These are phyloP conservation scores for Cephus pygmeus DNA, from an alignment of 2,888 invertebrate species.

Conservation along the genomic window DNA sequence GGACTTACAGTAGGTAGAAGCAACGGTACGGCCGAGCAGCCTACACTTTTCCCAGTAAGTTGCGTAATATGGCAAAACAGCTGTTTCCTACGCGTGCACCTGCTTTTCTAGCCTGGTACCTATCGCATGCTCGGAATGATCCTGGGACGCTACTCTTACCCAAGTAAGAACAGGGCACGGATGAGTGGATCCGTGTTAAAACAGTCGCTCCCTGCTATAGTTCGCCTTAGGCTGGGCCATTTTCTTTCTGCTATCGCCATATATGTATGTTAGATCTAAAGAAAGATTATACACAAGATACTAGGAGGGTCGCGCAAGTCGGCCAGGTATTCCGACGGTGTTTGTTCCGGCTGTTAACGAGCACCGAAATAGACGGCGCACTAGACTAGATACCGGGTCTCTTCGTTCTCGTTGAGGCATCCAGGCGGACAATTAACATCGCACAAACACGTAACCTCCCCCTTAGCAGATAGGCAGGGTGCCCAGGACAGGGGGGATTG, in stretches of 20 bases:
- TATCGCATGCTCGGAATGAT: neutral
- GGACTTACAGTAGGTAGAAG: too few species aligned
- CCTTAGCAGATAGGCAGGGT: neutral
- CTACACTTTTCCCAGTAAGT: too few species aligned
- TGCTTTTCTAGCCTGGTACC: neutral
- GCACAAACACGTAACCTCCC: neutral
- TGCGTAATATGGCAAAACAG: too few species aligned
- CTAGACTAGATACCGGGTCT: neutral
- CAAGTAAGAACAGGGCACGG: neutral
- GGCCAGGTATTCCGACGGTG: neutral
- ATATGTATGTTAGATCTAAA: neutral
- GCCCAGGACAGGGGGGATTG: neutral
- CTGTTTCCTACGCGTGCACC: too few species aligned
- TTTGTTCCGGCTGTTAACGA: slow-evolving; percentile 8
- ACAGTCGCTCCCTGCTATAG: neutral
- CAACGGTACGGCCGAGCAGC: too few species aligned
- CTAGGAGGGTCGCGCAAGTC: neutral
- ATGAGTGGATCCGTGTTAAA: neutral
- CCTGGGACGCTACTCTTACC: neutral
- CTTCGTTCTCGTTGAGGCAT: neutral
- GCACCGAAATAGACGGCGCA: slow-evolving; percentile 4
- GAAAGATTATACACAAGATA: neutral
- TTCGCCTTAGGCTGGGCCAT: neutral
- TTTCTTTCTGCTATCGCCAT: neutral
- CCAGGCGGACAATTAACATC: neutral